phyloP scores from a whole-genome alignment of 2,797 vertebrate species.

The Heliangelus exortis region DNA sequence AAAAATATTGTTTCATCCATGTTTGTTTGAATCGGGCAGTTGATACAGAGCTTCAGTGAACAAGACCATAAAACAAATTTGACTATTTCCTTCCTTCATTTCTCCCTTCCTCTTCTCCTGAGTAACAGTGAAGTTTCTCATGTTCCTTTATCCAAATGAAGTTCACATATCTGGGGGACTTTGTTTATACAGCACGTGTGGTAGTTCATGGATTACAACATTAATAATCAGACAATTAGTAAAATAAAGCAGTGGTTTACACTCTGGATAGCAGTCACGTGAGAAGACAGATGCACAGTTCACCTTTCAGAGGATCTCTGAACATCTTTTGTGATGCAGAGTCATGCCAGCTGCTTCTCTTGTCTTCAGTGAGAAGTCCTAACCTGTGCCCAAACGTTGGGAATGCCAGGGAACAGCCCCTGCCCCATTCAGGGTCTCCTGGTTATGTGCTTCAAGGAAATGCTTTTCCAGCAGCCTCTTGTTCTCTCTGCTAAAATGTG shows the following conservation, averaged over 20 bases:
- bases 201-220: background rate
- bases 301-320: background rate
- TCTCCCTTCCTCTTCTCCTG: background rate
- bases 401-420: background rate
- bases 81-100: background rate
- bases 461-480: background rate
- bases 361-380: background rate
- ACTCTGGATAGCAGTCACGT: background rate
- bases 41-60: background rate
- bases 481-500: background rate
- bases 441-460: background rate
- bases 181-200: background rate
- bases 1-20: background rate
- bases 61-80: background rate
- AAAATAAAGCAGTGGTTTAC: background rate
- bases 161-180: background rate
- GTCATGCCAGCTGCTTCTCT: background rate
- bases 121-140: background rate
- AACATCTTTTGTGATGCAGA: background rate
- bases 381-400: background rate
- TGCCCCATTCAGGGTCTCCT: background rate
- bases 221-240: background rate
- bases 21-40: background rate
- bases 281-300: constrained; percentile 8
- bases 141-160: background rate